Conservation (phyloP, 2,797 vertebrate species). For the Hyperoplus immaculatus region DNA sequence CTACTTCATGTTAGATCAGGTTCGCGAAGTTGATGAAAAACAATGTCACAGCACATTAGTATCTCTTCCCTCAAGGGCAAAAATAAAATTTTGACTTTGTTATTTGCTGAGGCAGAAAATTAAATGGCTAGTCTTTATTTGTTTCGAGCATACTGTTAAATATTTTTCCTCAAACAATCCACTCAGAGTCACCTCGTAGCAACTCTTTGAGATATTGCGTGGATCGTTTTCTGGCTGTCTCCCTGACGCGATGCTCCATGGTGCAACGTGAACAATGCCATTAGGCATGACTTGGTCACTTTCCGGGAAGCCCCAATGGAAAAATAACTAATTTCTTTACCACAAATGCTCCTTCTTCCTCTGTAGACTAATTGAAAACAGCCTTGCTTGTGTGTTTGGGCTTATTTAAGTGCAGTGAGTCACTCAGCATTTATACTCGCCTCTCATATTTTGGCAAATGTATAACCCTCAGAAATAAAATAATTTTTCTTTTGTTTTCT, state of each 20-base stretch:
- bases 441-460: conserved; percentile 51
- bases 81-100: background rate
- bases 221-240: conserved; percentile 50
- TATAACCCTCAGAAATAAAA: conserved; percentile 46
- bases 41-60: no score
- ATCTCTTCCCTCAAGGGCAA: no score
- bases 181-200: conserved; percentile 37
- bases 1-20: background rate
- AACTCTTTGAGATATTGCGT: conserved; percentile 38
- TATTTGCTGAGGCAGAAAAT: conserved; percentile 29
- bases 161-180: conserved; percentile 31
- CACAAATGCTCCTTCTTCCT: conserved; percentile 67
- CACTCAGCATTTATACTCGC: conserved; percentile 54
- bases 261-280: conserved; percentile 76
- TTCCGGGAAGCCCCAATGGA: conserved; percentile 79
- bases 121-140: conserved; percentile 29
- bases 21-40: background rate
- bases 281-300: conserved; percentile 75
- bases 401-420: conserved; percentile 71
- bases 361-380: conserved; percentile 79
- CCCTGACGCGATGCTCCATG: conserved; percentile 52
- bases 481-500: conserved; percentile 11
- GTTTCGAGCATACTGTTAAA: conserved; percentile 40
- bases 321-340: conserved; percentile 78
- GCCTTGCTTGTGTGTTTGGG: conserved; percentile 61